Conservation (phyloP, 30 jellyfish, hydroid and myxozoan genomes). For the Pelagia noctiluca region DNA sequence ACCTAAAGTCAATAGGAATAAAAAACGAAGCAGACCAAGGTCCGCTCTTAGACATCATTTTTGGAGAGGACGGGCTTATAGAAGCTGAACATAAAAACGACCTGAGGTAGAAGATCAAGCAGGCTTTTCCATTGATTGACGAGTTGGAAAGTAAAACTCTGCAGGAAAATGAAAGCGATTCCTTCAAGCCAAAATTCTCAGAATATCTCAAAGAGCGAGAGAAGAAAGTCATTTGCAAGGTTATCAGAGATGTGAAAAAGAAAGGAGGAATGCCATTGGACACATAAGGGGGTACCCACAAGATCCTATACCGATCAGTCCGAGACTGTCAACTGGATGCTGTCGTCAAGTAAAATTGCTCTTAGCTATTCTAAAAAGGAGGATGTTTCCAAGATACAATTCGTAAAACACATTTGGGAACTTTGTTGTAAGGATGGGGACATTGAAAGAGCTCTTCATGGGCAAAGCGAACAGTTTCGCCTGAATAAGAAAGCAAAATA, state of each 20-base stretch:
- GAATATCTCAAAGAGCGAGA: conserved; percentile 19
- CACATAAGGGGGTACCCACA: neutral
- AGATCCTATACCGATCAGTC: neutral
- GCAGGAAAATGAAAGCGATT: neutral
- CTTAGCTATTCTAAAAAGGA: conserved; percentile 28
- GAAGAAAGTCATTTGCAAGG: neutral
- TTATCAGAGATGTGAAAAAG: neutral
- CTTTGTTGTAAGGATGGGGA: neutral
- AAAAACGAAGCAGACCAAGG: conserved; percentile 3
- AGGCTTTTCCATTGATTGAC: neutral
- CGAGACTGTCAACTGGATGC: conserved; percentile 1
- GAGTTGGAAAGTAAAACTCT: neutral
- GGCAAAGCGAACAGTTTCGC: neutral
- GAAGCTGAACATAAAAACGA: conserved; percentile 21
- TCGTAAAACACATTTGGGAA: neutral
- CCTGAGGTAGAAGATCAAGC: neutral
- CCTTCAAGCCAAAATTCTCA: neutral
- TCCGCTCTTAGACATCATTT: conserved; percentile 26
- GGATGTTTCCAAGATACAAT: conserved; percentile 3
- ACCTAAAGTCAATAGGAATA: conserved; percentile 32
- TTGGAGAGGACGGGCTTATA: conserved; percentile 31
- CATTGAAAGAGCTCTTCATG: conserved; percentile 1
- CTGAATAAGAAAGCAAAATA: neutral
- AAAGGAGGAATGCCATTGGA: neutral
- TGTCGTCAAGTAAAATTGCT: conserved; percentile 15